Percentiles rank a stretch among this genome's conserved stretches.
These are phyloP conservation scores for Arnoldichthys spilopterus DNA, from an alignment of 2,797 vertebrate species.

Conservation along the genomic window DNA sequence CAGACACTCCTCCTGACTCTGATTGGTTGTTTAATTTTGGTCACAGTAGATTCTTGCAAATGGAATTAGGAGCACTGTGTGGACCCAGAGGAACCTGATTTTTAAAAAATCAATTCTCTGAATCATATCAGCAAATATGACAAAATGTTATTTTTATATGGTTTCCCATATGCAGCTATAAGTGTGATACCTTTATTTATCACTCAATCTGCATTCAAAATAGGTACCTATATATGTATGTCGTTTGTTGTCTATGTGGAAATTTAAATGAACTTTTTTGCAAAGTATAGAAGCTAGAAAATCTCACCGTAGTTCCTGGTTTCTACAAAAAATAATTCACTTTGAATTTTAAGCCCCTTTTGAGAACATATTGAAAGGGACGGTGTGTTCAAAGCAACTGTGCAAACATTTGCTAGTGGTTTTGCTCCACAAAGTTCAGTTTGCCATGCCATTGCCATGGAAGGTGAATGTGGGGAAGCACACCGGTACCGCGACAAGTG, in stretches of 20 bases:
- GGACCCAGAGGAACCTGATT: too few species aligned
- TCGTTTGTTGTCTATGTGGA: background rate
- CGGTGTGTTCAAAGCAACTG: slow-evolving; percentile 61
- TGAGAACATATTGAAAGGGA: slow-evolving; percentile 28
- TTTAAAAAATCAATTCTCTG: too few species aligned
- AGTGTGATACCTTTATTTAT: background rate
- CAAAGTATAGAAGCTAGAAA: background rate
- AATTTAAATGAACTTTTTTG: background rate
- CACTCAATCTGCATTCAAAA: background rate
- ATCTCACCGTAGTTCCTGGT: background rate
- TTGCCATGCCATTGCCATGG: slow-evolving; percentile 46
- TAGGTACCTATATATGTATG: slow-evolving; percentile 15
- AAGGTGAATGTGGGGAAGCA: slow-evolving; percentile 43
- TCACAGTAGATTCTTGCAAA: too few species aligned
- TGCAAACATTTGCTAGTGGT: slow-evolving; percentile 67
- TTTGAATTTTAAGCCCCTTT: slow-evolving; percentile 56
- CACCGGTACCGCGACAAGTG: slow-evolving; percentile 19
- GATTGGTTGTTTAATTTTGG: too few species aligned
- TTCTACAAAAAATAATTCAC: slow-evolving; percentile 45
- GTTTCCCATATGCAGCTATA: too few species aligned
- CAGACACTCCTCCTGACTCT: too few species aligned
- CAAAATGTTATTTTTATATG: too few species aligned
- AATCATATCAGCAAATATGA: too few species aligned
- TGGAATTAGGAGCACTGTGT: too few species aligned
- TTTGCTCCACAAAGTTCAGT: slow-evolving; percentile 58